These are phyloP conservation scores for Sternarchorhynchus goeldii DNA, from an alignment of 2,797 vertebrate species.

Conservation along the genomic window DNA sequence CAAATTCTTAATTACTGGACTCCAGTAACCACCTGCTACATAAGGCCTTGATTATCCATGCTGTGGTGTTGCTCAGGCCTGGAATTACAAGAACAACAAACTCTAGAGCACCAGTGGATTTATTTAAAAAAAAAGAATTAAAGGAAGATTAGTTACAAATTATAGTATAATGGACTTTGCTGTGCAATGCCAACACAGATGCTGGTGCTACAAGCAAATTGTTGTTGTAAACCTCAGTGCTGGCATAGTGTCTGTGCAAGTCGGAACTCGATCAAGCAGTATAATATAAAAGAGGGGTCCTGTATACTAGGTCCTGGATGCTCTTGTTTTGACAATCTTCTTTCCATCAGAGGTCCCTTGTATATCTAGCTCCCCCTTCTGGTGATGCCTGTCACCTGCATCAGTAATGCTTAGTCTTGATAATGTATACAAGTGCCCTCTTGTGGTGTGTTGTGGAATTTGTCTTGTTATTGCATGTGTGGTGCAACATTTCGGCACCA, in stretches of 20 bases:
- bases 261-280: too few relatives aligned
- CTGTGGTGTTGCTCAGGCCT: background rate
- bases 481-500: background rate
- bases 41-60: background rate
- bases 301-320: background rate
- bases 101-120: background rate
- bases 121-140: too few relatives aligned
- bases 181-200: too few relatives aligned
- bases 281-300: too few relatives aligned
- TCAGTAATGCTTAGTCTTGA: background rate
- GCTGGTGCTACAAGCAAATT: too few relatives aligned
- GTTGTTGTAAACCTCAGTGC: too few relatives aligned
- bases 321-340: background rate
- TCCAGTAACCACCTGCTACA: too few relatives aligned
- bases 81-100: background rate
- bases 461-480: background rate
- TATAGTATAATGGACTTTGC: too few relatives aligned
- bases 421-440: background rate
- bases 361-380: constrained; percentile 18
- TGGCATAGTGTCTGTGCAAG: too few relatives aligned
- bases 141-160: too few relatives aligned
- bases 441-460: background rate
- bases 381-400: background rate
- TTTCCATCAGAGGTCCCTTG: background rate
- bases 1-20: too few relatives aligned